Percentiles rank a stretch among this genome's conserved stretches.
phyloP scores from a whole-genome alignment of 2,797 vertebrate species.

The Peromyscus attwateri region DNA sequence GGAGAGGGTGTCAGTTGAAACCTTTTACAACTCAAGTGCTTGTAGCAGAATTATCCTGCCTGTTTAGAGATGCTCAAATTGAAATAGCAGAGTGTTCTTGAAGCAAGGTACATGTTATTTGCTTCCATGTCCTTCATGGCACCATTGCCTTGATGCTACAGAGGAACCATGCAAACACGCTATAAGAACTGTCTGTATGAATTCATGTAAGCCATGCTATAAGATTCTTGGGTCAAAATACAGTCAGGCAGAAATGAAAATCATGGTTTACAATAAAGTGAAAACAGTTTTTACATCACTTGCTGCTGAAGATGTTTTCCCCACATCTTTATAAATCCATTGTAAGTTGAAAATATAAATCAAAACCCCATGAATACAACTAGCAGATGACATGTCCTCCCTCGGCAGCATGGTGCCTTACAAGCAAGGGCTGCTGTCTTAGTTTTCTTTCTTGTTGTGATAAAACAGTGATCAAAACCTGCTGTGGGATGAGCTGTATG shows the following conservation, averaged over 20 bases:
- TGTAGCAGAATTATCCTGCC: background rate
- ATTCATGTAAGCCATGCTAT: background rate
- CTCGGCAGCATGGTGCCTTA: background rate
- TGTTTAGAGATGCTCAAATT: background rate
- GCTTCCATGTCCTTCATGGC: background rate
- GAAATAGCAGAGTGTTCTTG: background rate
- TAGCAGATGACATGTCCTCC: background rate
- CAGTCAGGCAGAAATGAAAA: background rate
- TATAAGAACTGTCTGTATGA: background rate
- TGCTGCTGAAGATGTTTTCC: background rate
- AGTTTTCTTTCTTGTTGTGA: background rate
- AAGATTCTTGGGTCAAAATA: background rate
- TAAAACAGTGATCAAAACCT: background rate
- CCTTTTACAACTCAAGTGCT: background rate
- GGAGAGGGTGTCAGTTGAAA: background rate
- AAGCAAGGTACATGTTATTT: background rate
- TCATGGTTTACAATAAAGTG: background rate
- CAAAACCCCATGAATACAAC: background rate
- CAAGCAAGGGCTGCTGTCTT: background rate
- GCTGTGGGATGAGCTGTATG: no score
- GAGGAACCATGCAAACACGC: background rate
- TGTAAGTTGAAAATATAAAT: background rate
- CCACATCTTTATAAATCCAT: background rate
- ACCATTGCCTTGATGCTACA: background rate
- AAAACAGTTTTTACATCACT: background rate